Base-by-base conservation (phyloP, 2,113 vertebrate genomes). In the Theristicus caerulescens region DNA sequence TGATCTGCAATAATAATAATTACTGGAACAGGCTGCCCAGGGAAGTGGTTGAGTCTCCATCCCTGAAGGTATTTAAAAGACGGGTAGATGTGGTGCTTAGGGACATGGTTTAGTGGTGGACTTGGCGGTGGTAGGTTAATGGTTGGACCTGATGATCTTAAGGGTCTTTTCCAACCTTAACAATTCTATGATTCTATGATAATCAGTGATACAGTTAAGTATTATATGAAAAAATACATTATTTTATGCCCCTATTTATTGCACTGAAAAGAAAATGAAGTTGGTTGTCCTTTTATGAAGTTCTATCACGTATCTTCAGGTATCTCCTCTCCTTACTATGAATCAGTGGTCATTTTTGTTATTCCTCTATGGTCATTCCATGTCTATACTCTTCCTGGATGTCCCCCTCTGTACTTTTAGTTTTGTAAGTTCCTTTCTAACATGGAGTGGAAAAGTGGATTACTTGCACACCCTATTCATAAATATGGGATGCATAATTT, bases 241-340 rank as follows among this genome's bases (percentile, higher is more conserved):
- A 47, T 38, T 73, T 73, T 27, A 51, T 61, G 36, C 26, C 40
- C 4, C 44, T 47, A 29, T 58, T 84, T 47, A 85, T 11, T 67
- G 34, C n/a, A 67, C 42, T 46, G 27, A n/a, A 61, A 91, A 87
- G 20, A 70, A 91, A 91, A 84, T 13, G 3, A 52, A 85, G 13
- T 6, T 6, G 5, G 36, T 74, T 25, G 19, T 61, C 18, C 46
- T 46, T 51, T 82, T 81, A 69, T 0, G 0, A 73, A 61, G 34
- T 49, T 88, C 34, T 62, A 20, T 31, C 15, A 10, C 22, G 1
- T 9, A 44, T 32, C 57, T 86, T 82, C 38, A 80, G 22, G 22
- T 8, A 72, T 57, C 26, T 59, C 31, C 54, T 81, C 25, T 32
- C 58, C n/a, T 52, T 54, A 49, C 38, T 26, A n/a, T 59, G 62